These are phyloP conservation scores for Caenorhabditis virilis DNA, from an alignment of 2,888 invertebrate genomes.

Conservation along the genomic window DNA sequence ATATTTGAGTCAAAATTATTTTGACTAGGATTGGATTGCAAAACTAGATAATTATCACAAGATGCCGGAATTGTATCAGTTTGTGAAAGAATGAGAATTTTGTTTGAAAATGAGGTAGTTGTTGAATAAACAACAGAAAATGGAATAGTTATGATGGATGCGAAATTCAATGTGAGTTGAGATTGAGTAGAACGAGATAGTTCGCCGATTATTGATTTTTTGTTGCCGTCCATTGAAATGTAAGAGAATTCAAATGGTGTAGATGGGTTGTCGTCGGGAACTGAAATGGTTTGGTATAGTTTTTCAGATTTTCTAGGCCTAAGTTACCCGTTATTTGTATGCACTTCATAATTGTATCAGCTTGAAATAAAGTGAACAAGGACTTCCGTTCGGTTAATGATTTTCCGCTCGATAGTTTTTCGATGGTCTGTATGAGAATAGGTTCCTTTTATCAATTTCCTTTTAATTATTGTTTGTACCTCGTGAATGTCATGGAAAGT, in stretches of 20 bases:
- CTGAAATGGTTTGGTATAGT: slow-evolving; percentile 10
- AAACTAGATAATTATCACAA: slow-evolving; percentile 28
- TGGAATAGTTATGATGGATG: slow-evolving; percentile 22
- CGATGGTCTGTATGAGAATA: slow-evolving; percentile 22
- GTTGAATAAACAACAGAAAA: slow-evolving; percentile 9
- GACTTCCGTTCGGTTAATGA: slow-evolving; percentile 25
- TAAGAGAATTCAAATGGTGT: slow-evolving; percentile 32
- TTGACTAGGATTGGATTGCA: slow-evolving; percentile 17
- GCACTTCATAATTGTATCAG: slow-evolving; percentile 24
- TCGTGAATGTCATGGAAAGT: slow-evolving; percentile 23
- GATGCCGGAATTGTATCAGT: slow-evolving; percentile 31
- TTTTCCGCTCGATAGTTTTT: slow-evolving; percentile 19
- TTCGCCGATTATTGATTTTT: slow-evolving; percentile 29
- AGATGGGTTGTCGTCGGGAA: slow-evolving; percentile 17
- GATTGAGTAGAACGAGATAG: slow-evolving; percentile 13
- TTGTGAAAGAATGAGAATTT: slow-evolving; percentile 21
- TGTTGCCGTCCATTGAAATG: slow-evolving; percentile 10
- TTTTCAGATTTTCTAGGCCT: no score
- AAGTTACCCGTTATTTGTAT: slow-evolving; percentile 26
- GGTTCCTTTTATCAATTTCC: no score
- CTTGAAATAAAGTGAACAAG: slow-evolving; percentile 18
- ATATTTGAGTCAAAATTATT: neutral
- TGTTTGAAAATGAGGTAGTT: neutral
- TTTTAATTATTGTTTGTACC: no score
- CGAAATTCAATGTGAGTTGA: slow-evolving; percentile 21